Conservation (phyloP, 2,797 vertebrate genomes). For the Rhynchonycteris naso region DNA sequence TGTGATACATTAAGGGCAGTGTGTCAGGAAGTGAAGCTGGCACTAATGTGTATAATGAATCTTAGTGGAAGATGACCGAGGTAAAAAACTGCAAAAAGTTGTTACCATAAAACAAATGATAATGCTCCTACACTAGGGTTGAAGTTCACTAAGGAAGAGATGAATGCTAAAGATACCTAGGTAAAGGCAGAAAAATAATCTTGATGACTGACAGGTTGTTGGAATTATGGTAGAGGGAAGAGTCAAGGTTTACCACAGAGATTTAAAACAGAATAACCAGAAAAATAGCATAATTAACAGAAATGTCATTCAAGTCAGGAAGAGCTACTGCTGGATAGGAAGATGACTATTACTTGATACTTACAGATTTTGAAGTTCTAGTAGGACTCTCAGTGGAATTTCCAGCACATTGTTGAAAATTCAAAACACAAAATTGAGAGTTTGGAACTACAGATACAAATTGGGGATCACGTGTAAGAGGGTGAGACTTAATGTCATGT, state of each 20-base stretch:
- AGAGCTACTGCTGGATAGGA: background rate
- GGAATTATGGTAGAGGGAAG: background rate
- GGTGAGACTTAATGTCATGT: background rate
- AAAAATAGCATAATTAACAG: slow-evolving; percentile 3
- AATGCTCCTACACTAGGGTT: background rate
- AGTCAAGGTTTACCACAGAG: background rate
- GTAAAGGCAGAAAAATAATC: background rate
- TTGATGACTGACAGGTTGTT: background rate
- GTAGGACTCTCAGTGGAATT: background rate
- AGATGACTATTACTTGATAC: background rate
- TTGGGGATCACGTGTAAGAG: background rate
- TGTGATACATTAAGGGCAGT: background rate
- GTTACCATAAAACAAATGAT: background rate
- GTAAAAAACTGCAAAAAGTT: background rate
- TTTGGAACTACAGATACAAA: background rate
- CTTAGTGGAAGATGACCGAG: background rate
- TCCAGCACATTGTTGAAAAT: background rate
- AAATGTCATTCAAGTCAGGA: background rate
- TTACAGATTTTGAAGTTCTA: background rate
- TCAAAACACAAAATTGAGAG: background rate
- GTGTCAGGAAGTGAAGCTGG: background rate
- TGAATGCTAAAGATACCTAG: background rate
- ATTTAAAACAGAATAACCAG: background rate
- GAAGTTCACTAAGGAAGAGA: background rate
- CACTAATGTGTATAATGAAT: background rate